A percentile compares a stretch with the other conserved stretches of the same genome.
phyloP scores from a whole-genome alignment of 2,797 vertebrate species.

The Falco naumanni region DNA sequence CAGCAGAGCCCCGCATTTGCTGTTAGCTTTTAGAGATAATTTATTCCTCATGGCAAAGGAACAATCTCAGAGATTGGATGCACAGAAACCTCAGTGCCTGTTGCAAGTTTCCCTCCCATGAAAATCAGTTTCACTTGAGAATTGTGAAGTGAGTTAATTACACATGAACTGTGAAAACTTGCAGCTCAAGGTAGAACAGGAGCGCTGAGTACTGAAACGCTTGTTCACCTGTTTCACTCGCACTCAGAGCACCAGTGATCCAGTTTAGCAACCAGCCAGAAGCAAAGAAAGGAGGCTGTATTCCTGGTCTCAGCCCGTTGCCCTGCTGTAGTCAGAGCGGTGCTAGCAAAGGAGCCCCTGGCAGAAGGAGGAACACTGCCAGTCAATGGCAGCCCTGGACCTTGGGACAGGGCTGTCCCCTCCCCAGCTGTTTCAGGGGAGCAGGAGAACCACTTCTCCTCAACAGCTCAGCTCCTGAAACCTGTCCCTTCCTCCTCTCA shows the following conservation, averaged over 20 bases:
- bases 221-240: neutral
- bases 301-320: neutral
- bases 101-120: neutral
- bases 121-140: neutral
- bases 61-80: neutral
- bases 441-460: neutral
- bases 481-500: neutral
- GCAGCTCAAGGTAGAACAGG: neutral
- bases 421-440: neutral
- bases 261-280: neutral
- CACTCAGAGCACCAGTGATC: accelerated
- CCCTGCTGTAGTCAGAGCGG: neutral
- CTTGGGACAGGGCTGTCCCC: neutral
- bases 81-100: neutral
- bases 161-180: neutral
- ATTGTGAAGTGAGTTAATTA: neutral
- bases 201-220: neutral
- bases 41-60: neutral
- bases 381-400: neutral
- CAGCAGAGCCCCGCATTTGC: neutral
- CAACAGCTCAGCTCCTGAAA: neutral
- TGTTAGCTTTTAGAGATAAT: neutral
- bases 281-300: neutral
- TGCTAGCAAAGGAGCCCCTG: neutral
- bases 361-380: neutral